Conservation (phyloP, 2,888 invertebrate species). For the Panzeria rudis region DNA sequence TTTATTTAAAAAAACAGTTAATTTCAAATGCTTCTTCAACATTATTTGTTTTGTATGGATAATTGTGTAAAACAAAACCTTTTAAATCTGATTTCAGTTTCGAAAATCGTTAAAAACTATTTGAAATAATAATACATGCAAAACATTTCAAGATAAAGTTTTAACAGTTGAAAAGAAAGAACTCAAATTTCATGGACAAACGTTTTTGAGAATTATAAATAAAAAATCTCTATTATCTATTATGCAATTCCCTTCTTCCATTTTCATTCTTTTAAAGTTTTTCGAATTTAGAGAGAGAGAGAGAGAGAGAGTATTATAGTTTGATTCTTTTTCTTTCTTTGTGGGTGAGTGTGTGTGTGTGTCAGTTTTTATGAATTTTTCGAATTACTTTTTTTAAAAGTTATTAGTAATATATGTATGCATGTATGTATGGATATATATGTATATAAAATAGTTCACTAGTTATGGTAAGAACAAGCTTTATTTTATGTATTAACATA, state of each 20-base stretch:
- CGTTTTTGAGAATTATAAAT: background rate
- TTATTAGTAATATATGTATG: background rate
- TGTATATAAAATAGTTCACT: slow-evolving; percentile 5
- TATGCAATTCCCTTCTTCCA: too few relatives aligned
- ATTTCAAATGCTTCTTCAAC: background rate
- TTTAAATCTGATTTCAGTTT: background rate
- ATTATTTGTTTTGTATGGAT: background rate
- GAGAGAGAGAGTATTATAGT: slow-evolving; percentile 1
- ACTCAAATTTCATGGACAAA: background rate
- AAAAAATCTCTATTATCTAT: slow-evolving; percentile 5
- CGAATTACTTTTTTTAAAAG: background rate
- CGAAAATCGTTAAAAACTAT: background rate
- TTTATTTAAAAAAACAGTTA: background rate
- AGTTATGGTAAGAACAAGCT: slow-evolving; percentile 49
- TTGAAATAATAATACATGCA: background rate
- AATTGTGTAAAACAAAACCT: background rate
- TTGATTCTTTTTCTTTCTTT: background rate
- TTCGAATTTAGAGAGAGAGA: too few relatives aligned
- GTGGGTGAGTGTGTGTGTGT: background rate
- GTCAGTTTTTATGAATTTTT: slow-evolving; percentile 16
- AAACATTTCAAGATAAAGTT: background rate
- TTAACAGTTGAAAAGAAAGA: background rate
- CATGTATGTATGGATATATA: slow-evolving; percentile 14
- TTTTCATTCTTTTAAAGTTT: background rate
- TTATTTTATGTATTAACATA: slow-evolving; percentile 37